Percentiles rank a stretch among this genome's conserved stretches.
Conservation (phyloP, 2,888 invertebrate genomes). For the Tanytarsus gracilentus region DNA sequence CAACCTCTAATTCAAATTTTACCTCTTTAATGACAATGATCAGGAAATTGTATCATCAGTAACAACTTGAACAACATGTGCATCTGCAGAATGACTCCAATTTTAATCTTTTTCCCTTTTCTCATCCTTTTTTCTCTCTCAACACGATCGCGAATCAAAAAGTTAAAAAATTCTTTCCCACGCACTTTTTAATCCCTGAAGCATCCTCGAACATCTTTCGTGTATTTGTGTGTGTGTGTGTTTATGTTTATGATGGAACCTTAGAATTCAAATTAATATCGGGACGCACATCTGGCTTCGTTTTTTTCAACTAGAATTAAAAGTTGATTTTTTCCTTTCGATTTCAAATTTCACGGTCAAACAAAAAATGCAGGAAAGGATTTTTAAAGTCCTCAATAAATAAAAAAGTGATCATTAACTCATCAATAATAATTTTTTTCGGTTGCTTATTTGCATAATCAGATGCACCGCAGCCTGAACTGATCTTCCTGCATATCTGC, state of each 20-base stretch:
- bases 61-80: background rate
- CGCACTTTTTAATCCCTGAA: too few species aligned
- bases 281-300: too few species aligned
- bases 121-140: background rate
- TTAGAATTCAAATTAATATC: too few species aligned
- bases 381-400: background rate
- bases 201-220: background rate
- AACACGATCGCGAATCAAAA: conserved; percentile 22
- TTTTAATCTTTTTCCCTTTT: background rate
- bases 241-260: background rate
- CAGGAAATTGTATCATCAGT: background rate
- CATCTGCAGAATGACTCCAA: conserved; percentile 19
- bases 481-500: background rate
- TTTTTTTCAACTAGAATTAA: background rate
- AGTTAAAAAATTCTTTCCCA: conserved; percentile 12
- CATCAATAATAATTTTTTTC: background rate
- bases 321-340: conserved; percentile 14
- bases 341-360: background rate
- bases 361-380: too few species aligned
- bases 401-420: background rate
- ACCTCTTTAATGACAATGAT: background rate
- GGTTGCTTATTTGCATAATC: conserved; percentile 15
- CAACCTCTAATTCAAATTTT: too few species aligned
- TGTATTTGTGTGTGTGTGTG: background rate
- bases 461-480: conserved; percentile 16